A percentile compares a stretch with the other conserved stretches of the same genome.
Conservation (phyloP, 2,888 invertebrate species). For the Rhopalosiphum nymphaeae region DNA sequence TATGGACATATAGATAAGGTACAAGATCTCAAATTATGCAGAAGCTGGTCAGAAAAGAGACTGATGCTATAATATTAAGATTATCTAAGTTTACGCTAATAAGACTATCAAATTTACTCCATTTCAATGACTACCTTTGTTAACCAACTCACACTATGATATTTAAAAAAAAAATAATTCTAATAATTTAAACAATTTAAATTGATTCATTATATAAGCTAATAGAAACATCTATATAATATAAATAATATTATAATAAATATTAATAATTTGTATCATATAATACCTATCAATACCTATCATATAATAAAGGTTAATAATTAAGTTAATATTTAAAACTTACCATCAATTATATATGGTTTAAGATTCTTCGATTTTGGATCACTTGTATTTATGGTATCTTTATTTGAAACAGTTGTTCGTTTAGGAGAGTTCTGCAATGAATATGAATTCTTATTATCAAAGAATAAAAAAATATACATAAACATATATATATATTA, state of each 20-base stretch:
- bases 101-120: background rate
- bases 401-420: background rate
- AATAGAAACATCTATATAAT: background rate
- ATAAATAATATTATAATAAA: too few species aligned
- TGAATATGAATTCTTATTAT: background rate
- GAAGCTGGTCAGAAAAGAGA: too few species aligned
- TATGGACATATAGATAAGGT: too few species aligned
- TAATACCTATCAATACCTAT: background rate
- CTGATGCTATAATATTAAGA: too few species aligned
- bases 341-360: background rate
- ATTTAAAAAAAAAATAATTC: too few species aligned
- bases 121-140: background rate
- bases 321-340: background rate
- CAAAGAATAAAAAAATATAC: background rate
- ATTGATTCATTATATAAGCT: too few species aligned
- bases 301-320: background rate
- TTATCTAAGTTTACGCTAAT: too few species aligned
- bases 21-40: too few species aligned
- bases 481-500: background rate
- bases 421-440: background rate
- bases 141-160: too few species aligned
- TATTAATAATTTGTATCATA: too few species aligned
- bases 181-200: background rate
- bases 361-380: background rate
- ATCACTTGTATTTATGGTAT: background rate